Evolutionary conservation across 2,113 vertebrate species (phyloP), one percentile per base, ranked within the genome.

Genomic region (Neoarius graeffei): DNA sequence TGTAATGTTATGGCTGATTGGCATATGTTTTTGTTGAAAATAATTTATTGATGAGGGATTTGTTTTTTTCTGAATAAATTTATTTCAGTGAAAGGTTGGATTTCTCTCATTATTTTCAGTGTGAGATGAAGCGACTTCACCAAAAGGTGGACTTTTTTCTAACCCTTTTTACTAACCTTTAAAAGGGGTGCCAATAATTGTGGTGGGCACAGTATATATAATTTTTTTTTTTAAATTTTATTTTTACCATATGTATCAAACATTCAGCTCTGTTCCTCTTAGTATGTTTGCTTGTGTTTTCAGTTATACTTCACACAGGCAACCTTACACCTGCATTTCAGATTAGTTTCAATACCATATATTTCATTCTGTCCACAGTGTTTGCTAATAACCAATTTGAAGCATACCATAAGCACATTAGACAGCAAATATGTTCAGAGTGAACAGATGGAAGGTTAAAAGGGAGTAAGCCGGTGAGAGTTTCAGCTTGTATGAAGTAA

Each of bases 401-500:
- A 42, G 27, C 23, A 64, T 64, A 42, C 69, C 20, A 15, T 48
- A 23, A 74, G 35, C 56, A 27, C 50, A 86, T 52, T n/a, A 64
- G 59, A 71, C 57, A 64, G 59, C 73, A 79, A 66, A 57, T 17
- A 60, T 62, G 25, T 64, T 79, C 50, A 14, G 23, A 66, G 77
- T 1, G 7, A 80, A 54, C 19, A 54, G 74, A 80, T 80, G n/a
- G 60, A 56, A 23, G 60, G 69, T 74, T 82, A 89, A 57, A 64
- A 81, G 76, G 54, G 73, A 88, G 89, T 48, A 87, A 83, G 85
- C 56, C 86, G 86, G 90, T 88, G 87, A 91, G 88, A 81, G 69
- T 91, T 81, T 88, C 84, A 91, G 91, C 74, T 91, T 86, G 85
- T 86, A 90, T 89, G 86, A 89, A 92, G 85, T 88, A 88, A 87